Percentiles rank a stretch among this genome's conserved stretches.
Conservation (phyloP, 2,888 invertebrate species). For the Yponomeuta cagnagella region DNA sequence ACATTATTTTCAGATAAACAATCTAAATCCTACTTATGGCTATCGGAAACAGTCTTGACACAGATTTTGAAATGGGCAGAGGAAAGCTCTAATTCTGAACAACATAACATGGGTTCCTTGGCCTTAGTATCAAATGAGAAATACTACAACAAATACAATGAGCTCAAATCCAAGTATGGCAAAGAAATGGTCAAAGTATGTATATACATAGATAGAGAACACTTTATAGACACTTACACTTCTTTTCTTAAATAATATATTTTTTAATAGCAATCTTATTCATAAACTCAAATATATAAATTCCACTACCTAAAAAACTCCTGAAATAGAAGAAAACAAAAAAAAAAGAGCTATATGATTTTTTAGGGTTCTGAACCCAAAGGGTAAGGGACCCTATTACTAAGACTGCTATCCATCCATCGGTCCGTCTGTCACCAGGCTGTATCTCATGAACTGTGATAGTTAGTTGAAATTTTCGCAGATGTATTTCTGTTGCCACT, state of each 20-base stretch:
- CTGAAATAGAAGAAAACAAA: too few species aligned
- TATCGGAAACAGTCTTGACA: conserved; percentile 71
- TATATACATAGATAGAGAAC: background rate
- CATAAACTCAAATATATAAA: too few species aligned
- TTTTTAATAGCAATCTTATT: background rate
- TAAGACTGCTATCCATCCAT: too few species aligned
- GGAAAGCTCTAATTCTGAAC: conserved; percentile 37
- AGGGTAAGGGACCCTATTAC: too few species aligned
- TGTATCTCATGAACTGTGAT: too few species aligned
- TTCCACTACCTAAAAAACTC: too few species aligned
- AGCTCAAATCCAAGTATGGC: conserved; percentile 87
- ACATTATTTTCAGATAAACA: conserved; percentile 35
- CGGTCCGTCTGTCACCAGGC: too few species aligned
- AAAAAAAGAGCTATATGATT: too few species aligned
- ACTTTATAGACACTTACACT: too few species aligned
- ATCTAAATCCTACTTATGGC: conserved; percentile 65
- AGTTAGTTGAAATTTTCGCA: too few species aligned
- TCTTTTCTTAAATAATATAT: background rate
- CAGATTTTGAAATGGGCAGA: conserved; percentile 80
- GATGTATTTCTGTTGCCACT: too few species aligned
- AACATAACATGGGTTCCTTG: conserved; percentile 71
- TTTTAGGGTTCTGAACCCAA: too few species aligned
- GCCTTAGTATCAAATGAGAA: conserved; percentile 79
- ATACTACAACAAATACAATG: conserved; percentile 83
- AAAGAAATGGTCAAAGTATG: conserved; percentile 80